phyloP scores from a whole-genome alignment of 2,888 invertebrate genomes.

The Sabatieria punctata region DNA sequence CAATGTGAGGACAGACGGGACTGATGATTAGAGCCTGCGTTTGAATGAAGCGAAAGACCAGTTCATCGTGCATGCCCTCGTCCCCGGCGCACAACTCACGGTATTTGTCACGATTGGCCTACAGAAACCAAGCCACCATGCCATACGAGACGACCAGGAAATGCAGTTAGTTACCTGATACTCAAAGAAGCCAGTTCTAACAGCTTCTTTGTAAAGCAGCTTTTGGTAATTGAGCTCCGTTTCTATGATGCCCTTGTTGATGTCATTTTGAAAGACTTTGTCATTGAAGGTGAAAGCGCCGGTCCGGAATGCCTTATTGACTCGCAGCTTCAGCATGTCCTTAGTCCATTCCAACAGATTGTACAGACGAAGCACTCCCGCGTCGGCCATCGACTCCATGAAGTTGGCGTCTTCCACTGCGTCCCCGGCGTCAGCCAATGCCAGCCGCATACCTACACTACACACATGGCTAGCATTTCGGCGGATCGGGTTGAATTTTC shows the following conservation, averaged over 20 bases:
- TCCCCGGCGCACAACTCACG: conserved; percentile 61
- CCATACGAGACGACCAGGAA: too few relatives aligned
- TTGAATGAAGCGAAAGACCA: conserved; percentile 65
- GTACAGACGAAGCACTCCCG: conserved; percentile 72
- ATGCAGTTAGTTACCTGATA: conserved; percentile 45
- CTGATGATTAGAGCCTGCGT: conserved; percentile 69
- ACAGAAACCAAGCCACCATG: too few relatives aligned
- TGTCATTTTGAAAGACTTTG: conserved; percentile 51
- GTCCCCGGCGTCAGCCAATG: conserved; percentile 90
- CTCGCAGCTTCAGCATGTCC: neutral
- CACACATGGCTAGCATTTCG: too few relatives aligned
- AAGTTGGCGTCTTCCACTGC: conserved; percentile 98
- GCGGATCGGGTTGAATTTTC: too few relatives aligned
- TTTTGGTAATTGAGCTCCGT: conserved; percentile 65
- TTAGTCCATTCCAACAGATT: conserved; percentile 85
- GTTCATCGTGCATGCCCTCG: conserved; percentile 55
- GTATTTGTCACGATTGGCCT: conserved; percentile 74
- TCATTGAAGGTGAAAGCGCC: conserved; percentile 33
- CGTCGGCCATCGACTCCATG: conserved; percentile 76
- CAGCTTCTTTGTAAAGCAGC: conserved; percentile 85
- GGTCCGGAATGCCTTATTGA: conserved; percentile 21
- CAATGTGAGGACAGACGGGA: conserved; percentile 94
- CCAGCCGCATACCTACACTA: conserved; percentile 51
- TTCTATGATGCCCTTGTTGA: conserved; percentile 64
- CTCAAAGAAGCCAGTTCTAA: conserved; percentile 84